Conservation (phyloP, 2,797 vertebrate genomes). For the Sphenodon punctatus region DNA sequence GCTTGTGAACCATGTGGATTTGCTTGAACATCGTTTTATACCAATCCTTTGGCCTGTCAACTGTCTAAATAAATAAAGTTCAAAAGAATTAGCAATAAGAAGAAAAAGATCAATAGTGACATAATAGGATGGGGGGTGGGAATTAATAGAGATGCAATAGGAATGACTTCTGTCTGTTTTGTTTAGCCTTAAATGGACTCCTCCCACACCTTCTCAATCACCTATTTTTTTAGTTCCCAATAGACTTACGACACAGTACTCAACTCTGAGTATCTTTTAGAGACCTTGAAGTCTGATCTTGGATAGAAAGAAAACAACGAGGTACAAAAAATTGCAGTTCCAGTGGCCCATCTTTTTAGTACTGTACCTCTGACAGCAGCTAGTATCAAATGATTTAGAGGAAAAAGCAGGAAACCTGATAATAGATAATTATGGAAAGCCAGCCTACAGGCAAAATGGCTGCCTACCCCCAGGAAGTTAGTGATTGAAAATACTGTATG, state of each 20-base stretch:
- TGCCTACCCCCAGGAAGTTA: not conserved
- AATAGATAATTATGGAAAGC: not conserved
- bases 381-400: not conserved
- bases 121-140: not conserved
- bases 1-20: conserved; percentile 98
- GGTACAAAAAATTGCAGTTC: not conserved
- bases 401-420: conserved; percentile 1
- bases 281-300: not conserved
- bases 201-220: not conserved
- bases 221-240: not conserved
- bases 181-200: not conserved
- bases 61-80: conserved; percentile 82
- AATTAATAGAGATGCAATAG: no score
- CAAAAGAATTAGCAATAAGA: conserved; percentile 30
- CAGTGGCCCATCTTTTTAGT: not conserved
- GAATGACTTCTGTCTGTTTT: not conserved
- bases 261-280: not conserved
- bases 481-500: not conserved
- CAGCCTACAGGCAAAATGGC: not conserved
- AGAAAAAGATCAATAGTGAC: not conserved
- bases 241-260: not conserved
- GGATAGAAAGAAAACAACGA: not conserved
- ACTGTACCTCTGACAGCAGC: accelerated
- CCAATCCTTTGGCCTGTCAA: conserved; percentile 98
- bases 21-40: conserved; percentile 99